phyloP scores from a whole-genome alignment of 2,888 invertebrate species.

The Patella pellucida region DNA sequence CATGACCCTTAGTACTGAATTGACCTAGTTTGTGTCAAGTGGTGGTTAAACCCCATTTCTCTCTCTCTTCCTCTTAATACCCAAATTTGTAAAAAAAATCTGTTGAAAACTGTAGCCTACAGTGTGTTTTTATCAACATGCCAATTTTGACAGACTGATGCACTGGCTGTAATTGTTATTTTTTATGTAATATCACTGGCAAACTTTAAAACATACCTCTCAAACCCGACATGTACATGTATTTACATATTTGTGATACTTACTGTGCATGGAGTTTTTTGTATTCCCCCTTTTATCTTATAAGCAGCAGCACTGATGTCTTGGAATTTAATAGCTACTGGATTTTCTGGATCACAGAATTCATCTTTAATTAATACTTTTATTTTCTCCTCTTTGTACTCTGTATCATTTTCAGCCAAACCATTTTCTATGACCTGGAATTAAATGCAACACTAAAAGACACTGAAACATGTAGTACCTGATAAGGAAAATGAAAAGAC shows the following conservation, averaged over 20 bases:
- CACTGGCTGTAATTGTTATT: not conserved
- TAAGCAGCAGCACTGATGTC: constrained; percentile 92
- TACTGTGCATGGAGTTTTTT: constrained; percentile 89
- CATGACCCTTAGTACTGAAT: too few relatives aligned
- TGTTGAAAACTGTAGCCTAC: too few relatives aligned
- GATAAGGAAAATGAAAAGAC: too few relatives aligned
- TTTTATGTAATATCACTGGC: not conserved
- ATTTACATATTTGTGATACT: constrained; percentile 18
- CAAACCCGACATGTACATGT: not conserved
- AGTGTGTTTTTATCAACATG: too few relatives aligned
- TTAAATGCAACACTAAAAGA: too few relatives aligned
- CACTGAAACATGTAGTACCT: too few relatives aligned
- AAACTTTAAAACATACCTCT: not conserved
- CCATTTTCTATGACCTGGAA: not conserved
- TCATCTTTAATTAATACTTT: constrained; percentile 54
- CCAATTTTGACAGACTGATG: too few relatives aligned
- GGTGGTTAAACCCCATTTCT: too few relatives aligned
- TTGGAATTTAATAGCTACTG: constrained; percentile 81
- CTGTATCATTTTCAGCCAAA: not conserved
- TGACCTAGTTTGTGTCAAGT: too few relatives aligned
- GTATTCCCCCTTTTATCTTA: constrained; percentile 86
- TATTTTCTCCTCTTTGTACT: constrained; percentile 8
- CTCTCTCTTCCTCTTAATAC: too few relatives aligned
- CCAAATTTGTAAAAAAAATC: too few relatives aligned
- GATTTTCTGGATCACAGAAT: constrained; percentile 72